Evolutionary conservation across 2,113 vertebrate species (phyloP).

Genomic region (Sclerurus mexicanus): DNA sequence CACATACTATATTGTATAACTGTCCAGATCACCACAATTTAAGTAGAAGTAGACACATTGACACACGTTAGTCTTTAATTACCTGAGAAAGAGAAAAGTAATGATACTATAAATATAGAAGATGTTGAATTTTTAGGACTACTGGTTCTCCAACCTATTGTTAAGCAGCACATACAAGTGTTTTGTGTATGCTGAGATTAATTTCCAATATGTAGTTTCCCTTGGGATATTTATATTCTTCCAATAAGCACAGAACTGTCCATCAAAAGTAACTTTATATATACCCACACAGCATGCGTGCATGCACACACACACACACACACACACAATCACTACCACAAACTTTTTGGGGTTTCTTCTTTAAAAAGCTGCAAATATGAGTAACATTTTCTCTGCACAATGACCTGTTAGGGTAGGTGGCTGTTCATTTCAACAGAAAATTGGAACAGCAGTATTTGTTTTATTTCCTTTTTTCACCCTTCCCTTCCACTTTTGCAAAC

Average conservation of each 20-base stretch:
- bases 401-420: slow-evolving; percentile 47
- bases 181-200: slow-evolving; percentile 77
- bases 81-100: slow-evolving; percentile 25
- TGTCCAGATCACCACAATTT: neutral
- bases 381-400: slow-evolving; percentile 55
- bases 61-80: slow-evolving; percentile 1
- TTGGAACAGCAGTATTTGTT: neutral
- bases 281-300: neutral
- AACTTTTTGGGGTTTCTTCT: slow-evolving; percentile 54
- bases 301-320: neutral
- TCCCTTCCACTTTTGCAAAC: neutral
- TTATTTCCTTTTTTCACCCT: neutral
- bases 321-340: slow-evolving; percentile 8
- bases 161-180: slow-evolving; percentile 70
- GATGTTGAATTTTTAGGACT: slow-evolving; percentile 49
- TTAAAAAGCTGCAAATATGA: slow-evolving; percentile 62
- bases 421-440: slow-evolving; percentile 54
- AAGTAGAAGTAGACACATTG: neutral
- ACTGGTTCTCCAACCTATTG: slow-evolving; percentile 43
- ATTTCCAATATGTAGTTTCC: slow-evolving; percentile 77
- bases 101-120: slow-evolving; percentile 17
- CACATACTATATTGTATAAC: neutral
- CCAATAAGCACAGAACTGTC: slow-evolving; percentile 81
- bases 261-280: slow-evolving; percentile 77
- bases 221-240: slow-evolving; percentile 81